Evolutionary conservation across 2,113 vertebrate genomes (phyloP).

Genomic region (Silurus meridionalis): DNA sequence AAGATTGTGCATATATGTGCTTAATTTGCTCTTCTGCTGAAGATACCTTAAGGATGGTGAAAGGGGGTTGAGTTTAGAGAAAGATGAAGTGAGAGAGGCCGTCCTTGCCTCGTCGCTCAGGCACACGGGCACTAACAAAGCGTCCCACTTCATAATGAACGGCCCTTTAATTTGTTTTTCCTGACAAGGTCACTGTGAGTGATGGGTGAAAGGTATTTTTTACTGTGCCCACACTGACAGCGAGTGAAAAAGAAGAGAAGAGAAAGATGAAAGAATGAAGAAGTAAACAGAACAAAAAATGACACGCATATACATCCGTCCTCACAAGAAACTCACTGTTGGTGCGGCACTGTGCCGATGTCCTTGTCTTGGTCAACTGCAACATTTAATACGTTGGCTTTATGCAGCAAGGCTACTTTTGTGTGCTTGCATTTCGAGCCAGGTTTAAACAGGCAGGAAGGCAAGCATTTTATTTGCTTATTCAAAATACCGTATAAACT

Average conservation of each 20-base stretch:
- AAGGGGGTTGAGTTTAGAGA: conserved; percentile 5
- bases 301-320: background rate
- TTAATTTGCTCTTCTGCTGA: background rate
- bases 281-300: background rate
- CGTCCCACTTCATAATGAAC: conserved; percentile 61
- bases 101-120: conserved; percentile 65
- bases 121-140: conserved; percentile 58
- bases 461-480: conserved; percentile 18
- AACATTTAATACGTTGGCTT: conserved; percentile 11
- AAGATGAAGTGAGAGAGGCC: conserved; percentile 33
- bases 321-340: background rate
- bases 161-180: conserved; percentile 66
- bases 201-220: conserved; percentile 53
- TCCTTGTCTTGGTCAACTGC: conserved; percentile 31
- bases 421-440: background rate
- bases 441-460: background rate
- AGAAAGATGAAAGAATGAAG: conserved; percentile 6
- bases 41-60: background rate
- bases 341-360: background rate
- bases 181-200: conserved; percentile 64
- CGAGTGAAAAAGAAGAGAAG: background rate
- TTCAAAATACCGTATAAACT: background rate
- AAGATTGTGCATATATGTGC: background rate
- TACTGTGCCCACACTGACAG: conserved; percentile 24
- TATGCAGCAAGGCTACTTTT: background rate